Percentiles rank a stretch among this genome's conserved stretches.
These are phyloP conservation scores for Silurus meridionalis DNA, from an alignment of 2,113 vertebrate species.

Conservation along the genomic window DNA sequence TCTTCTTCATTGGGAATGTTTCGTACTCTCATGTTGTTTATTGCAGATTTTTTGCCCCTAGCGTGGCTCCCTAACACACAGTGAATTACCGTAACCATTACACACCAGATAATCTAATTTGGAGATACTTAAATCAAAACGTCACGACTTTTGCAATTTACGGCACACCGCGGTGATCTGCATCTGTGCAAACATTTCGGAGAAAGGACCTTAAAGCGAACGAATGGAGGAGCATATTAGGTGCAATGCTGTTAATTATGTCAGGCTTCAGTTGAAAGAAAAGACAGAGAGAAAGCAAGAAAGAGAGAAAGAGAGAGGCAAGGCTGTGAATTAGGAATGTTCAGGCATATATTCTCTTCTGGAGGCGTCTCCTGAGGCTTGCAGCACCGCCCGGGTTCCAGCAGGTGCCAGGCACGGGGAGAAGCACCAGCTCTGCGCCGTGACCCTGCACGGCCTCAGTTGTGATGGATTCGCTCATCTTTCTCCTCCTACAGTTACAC, in stretches of 20 bases:
- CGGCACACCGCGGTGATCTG: conserved; percentile 16
- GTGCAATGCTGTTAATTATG: conserved; percentile 25
- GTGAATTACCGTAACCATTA: conserved; percentile 39
- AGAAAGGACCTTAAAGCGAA: not conserved
- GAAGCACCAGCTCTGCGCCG: conserved; percentile 56
- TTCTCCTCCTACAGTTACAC: conserved; percentile 43
- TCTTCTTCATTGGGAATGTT: not conserved
- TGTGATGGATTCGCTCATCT: conserved; percentile 61
- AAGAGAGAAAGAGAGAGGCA: conserved; percentile 34
- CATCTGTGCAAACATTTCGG: conserved; percentile 37
- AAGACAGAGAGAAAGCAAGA: conserved; percentile 36
- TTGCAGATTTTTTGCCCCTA: not conserved
- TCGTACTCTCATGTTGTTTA: not conserved
- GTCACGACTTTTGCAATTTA: conserved; percentile 21
- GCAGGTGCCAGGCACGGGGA: conserved; percentile 74
- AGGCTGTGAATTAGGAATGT: conserved; percentile 39
- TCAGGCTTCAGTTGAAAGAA: not conserved
- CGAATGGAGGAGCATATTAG: conserved; percentile 1
- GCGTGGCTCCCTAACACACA: not conserved
- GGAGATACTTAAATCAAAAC: conserved; percentile 41
- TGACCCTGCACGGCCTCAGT: conserved; percentile 68
- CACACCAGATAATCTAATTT: conserved; percentile 31
- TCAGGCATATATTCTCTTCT: conserved; percentile 69
- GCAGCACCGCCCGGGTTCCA: conserved; percentile 53
- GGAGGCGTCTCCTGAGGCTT: conserved; percentile 63